Evolutionary conservation across 2,113 vertebrate species (phyloP).

Genomic region (Gobio gobio): DNA sequence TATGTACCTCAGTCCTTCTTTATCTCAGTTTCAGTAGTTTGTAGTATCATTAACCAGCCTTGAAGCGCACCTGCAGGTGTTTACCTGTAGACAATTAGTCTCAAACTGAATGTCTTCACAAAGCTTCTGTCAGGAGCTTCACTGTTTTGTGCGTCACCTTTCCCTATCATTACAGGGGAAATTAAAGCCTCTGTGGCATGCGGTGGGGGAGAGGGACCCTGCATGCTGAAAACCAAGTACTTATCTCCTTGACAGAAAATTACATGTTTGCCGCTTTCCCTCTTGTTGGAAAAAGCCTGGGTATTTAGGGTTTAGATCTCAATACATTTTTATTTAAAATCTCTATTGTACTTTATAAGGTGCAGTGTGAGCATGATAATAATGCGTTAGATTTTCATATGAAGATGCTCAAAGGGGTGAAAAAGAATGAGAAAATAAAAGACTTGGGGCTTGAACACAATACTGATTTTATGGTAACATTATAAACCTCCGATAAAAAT

Average conservation of each 20-base stretch:
- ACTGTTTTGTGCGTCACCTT: slow-evolving; percentile 35
- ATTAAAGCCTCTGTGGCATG: slow-evolving; percentile 47
- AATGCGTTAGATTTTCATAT: background rate
- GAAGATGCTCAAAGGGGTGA: background rate
- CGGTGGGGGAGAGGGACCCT: background rate
- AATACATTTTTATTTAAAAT: background rate
- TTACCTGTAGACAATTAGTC: slow-evolving; percentile 46
- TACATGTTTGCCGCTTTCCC: slow-evolving; percentile 36
- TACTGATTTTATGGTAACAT: background rate
- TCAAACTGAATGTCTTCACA: slow-evolving; percentile 29
- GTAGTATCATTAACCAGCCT: slow-evolving; percentile 13
- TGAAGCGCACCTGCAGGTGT: slow-evolving; percentile 45
- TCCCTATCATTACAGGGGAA: slow-evolving; percentile 50
- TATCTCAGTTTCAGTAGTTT: background rate
- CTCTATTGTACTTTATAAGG: background rate
- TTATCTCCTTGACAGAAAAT: slow-evolving; percentile 45
- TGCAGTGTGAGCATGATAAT: background rate
- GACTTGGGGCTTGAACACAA: background rate
- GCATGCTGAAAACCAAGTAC: slow-evolving; percentile 30
- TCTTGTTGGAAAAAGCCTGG: slow-evolving; percentile 38
- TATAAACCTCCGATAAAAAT: background rate
- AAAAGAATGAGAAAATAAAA: background rate
- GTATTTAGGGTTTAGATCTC: slow-evolving; percentile 29
- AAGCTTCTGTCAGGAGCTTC: slow-evolving; percentile 31
- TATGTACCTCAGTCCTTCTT: background rate